These are phyloP conservation scores for Catocala fraxini DNA, from an alignment of 2,888 invertebrate species.

Conservation along the genomic window DNA sequence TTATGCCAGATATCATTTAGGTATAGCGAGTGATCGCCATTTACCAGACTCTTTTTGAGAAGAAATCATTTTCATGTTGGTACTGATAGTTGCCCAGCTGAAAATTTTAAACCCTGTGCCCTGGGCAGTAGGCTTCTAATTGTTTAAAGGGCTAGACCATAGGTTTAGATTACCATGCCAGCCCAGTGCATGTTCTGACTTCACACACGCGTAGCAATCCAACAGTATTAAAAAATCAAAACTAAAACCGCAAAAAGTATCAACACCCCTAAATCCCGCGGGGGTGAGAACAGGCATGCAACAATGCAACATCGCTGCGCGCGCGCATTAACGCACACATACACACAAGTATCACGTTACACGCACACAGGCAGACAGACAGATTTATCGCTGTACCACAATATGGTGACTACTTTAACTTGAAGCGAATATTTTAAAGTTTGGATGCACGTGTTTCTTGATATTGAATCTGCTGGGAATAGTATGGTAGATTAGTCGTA, in stretches of 20 bases:
- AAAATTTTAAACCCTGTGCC: too few species aligned
- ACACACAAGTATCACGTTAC: constrained; percentile 51
- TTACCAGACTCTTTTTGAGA: too few species aligned
- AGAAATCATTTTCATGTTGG: too few species aligned
- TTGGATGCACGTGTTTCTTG: constrained; percentile 6
- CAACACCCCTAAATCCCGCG: constrained; percentile 31
- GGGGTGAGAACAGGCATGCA: constrained; percentile 58
- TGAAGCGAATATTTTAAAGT: constrained; percentile 44
- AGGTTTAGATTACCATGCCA: too few species aligned
- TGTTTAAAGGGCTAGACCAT: too few species aligned
- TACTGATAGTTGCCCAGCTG: too few species aligned
- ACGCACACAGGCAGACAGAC: constrained; percentile 38
- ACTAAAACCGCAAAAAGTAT: constrained; percentile 39
- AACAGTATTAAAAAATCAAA: not conserved
- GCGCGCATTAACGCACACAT: constrained; percentile 46
- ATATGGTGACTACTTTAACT: constrained; percentile 40
- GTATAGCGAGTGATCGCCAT: too few species aligned
- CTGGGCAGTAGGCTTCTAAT: too few species aligned
- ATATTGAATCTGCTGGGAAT: not conserved
- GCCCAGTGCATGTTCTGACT: too few species aligned
- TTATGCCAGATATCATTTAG: too few species aligned
- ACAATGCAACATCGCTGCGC: constrained; percentile 58
- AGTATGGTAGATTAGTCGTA: too few species aligned
- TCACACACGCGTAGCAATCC: too few species aligned
- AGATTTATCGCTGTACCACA: constrained; percentile 45